phyloP scores from a whole-genome alignment of 2,113 vertebrate species.

The Burhinus oedicnemus region DNA sequence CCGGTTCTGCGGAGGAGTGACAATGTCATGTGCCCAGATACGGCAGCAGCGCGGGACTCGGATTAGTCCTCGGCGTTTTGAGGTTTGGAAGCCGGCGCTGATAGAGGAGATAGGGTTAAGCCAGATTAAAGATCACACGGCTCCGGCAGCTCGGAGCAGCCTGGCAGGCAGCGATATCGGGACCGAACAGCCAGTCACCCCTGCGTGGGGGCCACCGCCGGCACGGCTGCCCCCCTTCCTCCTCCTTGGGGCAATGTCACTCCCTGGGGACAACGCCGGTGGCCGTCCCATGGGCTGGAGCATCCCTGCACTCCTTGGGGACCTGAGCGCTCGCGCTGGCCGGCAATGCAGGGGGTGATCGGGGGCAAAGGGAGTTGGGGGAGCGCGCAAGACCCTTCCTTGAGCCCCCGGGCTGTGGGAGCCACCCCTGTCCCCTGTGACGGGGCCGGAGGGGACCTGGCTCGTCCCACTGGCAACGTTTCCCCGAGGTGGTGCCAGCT shows the following conservation, averaged over 20 bases:
- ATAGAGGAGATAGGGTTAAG: background rate
- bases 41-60: background rate
- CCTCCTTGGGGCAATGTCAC: background rate
- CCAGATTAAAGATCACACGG: conserved; percentile 19
- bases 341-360: background rate
- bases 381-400: background rate
- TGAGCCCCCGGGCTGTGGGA: background rate
- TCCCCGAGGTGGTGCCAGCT: background rate
- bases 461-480: accelerated
- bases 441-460: accelerated
- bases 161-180: background rate
- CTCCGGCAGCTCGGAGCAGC: background rate
- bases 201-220: background rate
- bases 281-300: background rate
- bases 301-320: background rate
- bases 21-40: background rate
- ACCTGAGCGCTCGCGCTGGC: accelerated
- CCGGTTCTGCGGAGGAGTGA: background rate
- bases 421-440: accelerated
- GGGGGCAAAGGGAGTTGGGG: background rate
- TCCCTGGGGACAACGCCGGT: background rate
- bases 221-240: background rate
- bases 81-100: background rate
- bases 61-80: background rate
- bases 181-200: background rate